Conservation (phyloP, 2,113 vertebrate genomes). For the Zonotrichia leucophrys region DNA sequence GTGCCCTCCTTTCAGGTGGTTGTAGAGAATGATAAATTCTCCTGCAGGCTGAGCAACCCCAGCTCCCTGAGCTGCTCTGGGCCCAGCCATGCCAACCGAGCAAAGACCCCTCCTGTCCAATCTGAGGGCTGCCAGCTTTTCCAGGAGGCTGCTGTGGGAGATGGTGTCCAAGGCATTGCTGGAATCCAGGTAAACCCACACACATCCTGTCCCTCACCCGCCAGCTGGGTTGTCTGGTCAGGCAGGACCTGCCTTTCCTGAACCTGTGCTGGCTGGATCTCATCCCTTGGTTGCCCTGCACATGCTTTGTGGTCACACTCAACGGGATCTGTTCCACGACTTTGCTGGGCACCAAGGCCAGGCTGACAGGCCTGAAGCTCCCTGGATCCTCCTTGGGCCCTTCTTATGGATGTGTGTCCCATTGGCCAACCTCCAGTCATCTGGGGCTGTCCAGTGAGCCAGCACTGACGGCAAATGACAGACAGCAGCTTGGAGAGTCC, state of each 20-base stretch:
- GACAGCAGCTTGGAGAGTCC: background rate
- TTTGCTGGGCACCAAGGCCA: background rate
- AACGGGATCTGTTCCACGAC: background rate
- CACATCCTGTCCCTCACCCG: background rate
- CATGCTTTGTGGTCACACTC: background rate
- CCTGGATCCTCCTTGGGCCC: background rate
- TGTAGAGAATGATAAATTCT: background rate
- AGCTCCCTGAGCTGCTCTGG: background rate
- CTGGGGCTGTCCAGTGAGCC: background rate
- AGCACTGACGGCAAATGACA: background rate
- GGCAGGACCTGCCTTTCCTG: background rate
- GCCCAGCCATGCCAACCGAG: rapidly evolving
- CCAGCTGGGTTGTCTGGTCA: too few relatives aligned
- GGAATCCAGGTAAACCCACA: background rate
- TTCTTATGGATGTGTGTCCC: background rate
- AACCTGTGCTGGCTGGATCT: background rate
- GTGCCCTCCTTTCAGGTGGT: background rate
- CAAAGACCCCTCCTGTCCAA: background rate
- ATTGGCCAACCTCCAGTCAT: background rate
- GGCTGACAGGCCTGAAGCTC: background rate
- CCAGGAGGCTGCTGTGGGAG: rapidly evolving
- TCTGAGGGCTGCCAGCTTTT: background rate
- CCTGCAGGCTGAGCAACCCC: background rate
- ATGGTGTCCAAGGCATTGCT: background rate
- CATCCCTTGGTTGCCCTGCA: background rate